These are phyloP conservation scores for Pantelozetes paolii DNA, from an alignment of 2,888 invertebrate species.

Conservation along the genomic window DNA sequence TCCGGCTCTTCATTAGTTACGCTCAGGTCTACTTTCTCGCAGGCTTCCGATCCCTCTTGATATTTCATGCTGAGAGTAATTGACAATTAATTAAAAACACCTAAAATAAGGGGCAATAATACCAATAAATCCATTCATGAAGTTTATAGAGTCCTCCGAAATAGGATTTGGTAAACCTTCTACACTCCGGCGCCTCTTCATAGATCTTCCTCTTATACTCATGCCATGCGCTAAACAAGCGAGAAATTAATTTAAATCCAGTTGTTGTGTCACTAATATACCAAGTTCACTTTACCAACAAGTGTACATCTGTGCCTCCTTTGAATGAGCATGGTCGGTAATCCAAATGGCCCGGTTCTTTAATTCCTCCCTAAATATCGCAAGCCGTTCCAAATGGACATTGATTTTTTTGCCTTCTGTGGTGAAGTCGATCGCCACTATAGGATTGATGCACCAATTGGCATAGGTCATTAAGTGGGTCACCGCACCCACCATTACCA, in stretches of 20 bases:
- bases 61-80: neutral
- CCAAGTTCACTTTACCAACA: constrained; percentile 13
- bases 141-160: neutral
- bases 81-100: neutral
- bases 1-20: neutral
- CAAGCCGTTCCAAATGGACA: neutral
- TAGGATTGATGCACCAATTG: constrained; percentile 1
- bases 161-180: neutral
- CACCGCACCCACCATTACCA: neutral
- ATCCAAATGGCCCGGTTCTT: neutral
- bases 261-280: neutral
- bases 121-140: neutral
- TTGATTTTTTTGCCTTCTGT: neutral
- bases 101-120: neutral
- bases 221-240: neutral
- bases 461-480: neutral
- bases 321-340: neutral
- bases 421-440: neutral
- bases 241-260: neutral
- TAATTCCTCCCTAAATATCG: neutral
- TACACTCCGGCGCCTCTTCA: neutral
- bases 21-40: neutral
- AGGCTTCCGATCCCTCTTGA: neutral
- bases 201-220: neutral
- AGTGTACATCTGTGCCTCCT: neutral